These are phyloP conservation scores for Danionella cerebrum DNA, from an alignment of 2,113 vertebrate species.

Conservation along the genomic window DNA sequence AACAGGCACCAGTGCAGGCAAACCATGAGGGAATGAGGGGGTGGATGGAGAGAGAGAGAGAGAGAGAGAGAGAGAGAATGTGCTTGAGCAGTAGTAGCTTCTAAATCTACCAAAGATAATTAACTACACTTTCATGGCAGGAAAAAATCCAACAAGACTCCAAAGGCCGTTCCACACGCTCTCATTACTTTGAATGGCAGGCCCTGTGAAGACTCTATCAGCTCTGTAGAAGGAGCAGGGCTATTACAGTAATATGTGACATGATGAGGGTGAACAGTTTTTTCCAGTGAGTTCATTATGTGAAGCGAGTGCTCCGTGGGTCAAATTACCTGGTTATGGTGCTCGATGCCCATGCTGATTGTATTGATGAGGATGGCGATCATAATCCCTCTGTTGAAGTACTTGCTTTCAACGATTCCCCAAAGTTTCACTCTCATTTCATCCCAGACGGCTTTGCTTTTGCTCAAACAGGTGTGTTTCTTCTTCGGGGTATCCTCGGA, in stretches of 20 bases:
- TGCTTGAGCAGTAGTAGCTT: neutral
- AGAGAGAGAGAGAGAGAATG: slow-evolving; percentile 7
- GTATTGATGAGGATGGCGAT: slow-evolving; percentile 96
- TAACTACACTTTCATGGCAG: neutral
- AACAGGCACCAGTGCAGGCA: slow-evolving; percentile 66
- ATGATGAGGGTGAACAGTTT: slow-evolving; percentile 11
- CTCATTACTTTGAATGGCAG: slow-evolving; percentile 27
- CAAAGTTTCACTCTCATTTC: slow-evolving; percentile 80
- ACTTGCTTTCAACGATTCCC: slow-evolving; percentile 97
- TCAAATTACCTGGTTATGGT: slow-evolving; percentile 84
- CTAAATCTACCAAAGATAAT: slow-evolving; percentile 16
- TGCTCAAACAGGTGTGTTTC: slow-evolving; percentile 48
- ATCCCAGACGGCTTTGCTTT: slow-evolving; percentile 44
- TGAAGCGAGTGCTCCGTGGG: neutral
- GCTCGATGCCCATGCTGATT: slow-evolving; percentile 97
- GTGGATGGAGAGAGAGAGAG: neutral
- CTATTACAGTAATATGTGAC: slow-evolving; percentile 30
- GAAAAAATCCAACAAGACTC: slow-evolving; percentile 1
- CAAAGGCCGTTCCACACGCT: neutral
- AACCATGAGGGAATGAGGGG: slow-evolving; percentile 27
- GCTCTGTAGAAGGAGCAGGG: neutral
- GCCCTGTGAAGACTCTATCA: slow-evolving; percentile 11
- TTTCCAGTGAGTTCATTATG: slow-evolving; percentile 2
- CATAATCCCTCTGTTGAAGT: slow-evolving; percentile 97
- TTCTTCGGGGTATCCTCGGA: neutral